These are phyloP conservation scores for Pollimyrus isidori DNA, from an alignment of 2,113 vertebrate genomes.

Conservation along the genomic window DNA sequence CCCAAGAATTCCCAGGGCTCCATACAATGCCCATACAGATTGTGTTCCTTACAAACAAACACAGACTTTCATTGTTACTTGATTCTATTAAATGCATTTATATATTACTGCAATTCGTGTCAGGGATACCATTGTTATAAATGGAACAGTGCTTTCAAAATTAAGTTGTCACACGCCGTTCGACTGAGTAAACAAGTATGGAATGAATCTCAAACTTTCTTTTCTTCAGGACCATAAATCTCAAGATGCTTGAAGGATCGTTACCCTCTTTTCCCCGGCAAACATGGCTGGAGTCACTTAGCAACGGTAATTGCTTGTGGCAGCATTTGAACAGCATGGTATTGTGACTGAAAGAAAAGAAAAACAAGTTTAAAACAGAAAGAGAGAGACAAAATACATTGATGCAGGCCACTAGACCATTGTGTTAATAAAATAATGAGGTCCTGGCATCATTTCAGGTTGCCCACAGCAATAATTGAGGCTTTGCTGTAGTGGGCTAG, in stretches of 20 bases:
- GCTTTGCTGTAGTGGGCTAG: not conserved
- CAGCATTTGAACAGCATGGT: slow-evolving; percentile 33
- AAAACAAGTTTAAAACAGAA: slow-evolving; percentile 41
- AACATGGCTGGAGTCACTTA: slow-evolving; percentile 35
- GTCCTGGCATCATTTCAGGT: not conserved
- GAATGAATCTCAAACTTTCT: slow-evolving; percentile 4
- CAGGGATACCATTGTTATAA: slow-evolving; percentile 15
- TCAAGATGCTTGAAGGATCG: not conserved
- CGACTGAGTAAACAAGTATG: not conserved
- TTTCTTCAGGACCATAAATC: slow-evolving; percentile 3
- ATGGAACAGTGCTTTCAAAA: slow-evolving; percentile 37
- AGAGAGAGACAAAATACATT: slow-evolving; percentile 26
- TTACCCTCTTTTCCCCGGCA: slow-evolving; percentile 43
- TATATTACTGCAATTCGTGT: not conserved
- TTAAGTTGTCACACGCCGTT: slow-evolving; percentile 36
- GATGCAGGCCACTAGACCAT: slow-evolving; percentile 34
- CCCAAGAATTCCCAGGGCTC: not conserved
- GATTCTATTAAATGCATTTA: not conserved
- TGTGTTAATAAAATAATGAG: slow-evolving; percentile 30
- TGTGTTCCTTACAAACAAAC: not conserved
- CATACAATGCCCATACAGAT: not conserved
- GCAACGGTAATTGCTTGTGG: slow-evolving; percentile 51
- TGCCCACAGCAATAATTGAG: not conserved
- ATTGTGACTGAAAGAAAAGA: slow-evolving; percentile 48
- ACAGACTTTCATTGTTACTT: not conserved